phyloP scores from a whole-genome alignment of 1,140 invertebrate species.

The Bombus ignitus region DNA sequence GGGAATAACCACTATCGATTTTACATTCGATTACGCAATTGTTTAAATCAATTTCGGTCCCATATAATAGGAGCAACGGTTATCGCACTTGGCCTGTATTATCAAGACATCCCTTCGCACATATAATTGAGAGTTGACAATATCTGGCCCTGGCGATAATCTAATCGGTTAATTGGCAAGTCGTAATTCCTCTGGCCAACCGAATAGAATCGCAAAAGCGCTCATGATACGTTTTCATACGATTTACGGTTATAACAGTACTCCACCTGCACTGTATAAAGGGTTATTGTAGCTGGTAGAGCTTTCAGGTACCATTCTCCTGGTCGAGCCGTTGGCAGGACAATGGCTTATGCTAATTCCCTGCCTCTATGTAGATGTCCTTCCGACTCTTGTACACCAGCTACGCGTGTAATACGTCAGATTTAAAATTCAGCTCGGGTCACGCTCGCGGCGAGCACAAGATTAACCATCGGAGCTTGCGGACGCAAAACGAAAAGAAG shows the following conservation, averaged over 20 bases:
- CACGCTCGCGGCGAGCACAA: slow-evolving; percentile 38
- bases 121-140: slow-evolving; percentile 3
- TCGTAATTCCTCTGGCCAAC: slow-evolving; percentile 17
- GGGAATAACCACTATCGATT: neutral
- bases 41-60: neutral
- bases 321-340: slow-evolving; percentile 60
- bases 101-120: slow-evolving; percentile 9
- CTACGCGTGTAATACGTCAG: slow-evolving; percentile 54
- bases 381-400: slow-evolving; percentile 45
- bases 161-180: slow-evolving; percentile 37
- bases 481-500: neutral
- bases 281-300: slow-evolving; percentile 67
- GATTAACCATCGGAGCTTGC: slow-evolving; percentile 45
- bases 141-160: slow-evolving; percentile 26
- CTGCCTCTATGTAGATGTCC: slow-evolving; percentile 59
- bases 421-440: slow-evolving; percentile 57
- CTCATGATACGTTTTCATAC: slow-evolving; percentile 35
- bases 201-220: slow-evolving; percentile 39
- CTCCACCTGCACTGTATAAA: slow-evolving; percentile 68
- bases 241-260: slow-evolving; percentile 62
- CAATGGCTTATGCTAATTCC: slow-evolving; percentile 78
- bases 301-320: slow-evolving; percentile 64
- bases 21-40: neutral
- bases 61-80: neutral
- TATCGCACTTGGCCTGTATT: slow-evolving; percentile 26